phyloP scores from a whole-genome alignment of 2,113 vertebrate genomes.

The Sinocyclocheilus anophthalmus region DNA sequence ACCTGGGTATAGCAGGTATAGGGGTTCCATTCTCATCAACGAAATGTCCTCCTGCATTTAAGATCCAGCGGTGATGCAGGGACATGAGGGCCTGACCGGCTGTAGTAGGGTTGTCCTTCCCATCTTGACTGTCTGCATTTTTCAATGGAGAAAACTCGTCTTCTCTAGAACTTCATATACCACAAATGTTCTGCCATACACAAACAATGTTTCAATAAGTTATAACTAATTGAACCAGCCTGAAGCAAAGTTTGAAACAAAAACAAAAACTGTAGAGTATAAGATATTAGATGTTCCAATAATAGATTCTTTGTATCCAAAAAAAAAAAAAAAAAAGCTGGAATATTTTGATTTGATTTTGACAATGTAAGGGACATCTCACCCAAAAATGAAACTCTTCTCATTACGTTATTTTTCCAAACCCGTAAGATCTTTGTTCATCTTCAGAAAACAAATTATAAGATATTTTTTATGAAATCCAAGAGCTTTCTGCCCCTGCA shows the following conservation, averaged over 20 bases:
- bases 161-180: slow-evolving; percentile 93
- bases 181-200: slow-evolving; percentile 83
- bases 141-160: slow-evolving; percentile 97
- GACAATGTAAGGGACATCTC: neutral
- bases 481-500: too few relatives aligned
- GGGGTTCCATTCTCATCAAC: slow-evolving; percentile 90
- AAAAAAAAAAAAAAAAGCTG: neutral
- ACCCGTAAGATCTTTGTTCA: too few relatives aligned
- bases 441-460: too few relatives aligned
- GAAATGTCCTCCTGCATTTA: slow-evolving; percentile 92
- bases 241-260: neutral
- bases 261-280: neutral
- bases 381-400: too few relatives aligned
- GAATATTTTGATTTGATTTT: neutral
- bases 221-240: neutral
- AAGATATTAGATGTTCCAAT: neutral
- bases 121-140: slow-evolving; percentile 93
- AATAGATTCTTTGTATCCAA: neutral
- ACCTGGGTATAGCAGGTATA: slow-evolving; percentile 93
- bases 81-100: slow-evolving; percentile 90
- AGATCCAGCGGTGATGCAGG: slow-evolving; percentile 97
- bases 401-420: too few relatives aligned
- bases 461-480: too few relatives aligned
- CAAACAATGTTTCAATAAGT: neutral
- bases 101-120: slow-evolving; percentile 96